Percentiles rank a stretch among this genome's conserved stretches.
phyloP scores from a whole-genome alignment of 2,797 vertebrate species.

The Clarias laeviceps region DNA sequence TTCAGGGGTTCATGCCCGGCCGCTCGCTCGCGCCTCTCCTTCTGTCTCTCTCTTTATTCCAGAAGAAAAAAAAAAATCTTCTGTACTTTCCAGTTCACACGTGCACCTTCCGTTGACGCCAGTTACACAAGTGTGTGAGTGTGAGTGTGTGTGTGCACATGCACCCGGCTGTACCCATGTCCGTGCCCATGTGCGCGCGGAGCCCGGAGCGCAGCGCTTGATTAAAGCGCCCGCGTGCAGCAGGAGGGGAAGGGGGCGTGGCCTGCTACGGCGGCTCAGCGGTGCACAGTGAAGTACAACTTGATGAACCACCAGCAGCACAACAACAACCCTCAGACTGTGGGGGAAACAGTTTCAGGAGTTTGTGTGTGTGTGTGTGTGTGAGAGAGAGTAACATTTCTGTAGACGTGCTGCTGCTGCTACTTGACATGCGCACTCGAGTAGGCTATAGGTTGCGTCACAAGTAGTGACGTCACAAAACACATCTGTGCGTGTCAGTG shows the following conservation, averaged over 20 bases:
- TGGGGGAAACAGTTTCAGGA: background rate
- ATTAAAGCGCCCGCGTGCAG: constrained; percentile 28
- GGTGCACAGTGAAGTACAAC: background rate
- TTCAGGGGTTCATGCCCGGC: constrained; percentile 15
- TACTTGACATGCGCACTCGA: too few species aligned
- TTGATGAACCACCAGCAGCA: background rate
- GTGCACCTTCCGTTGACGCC: background rate
- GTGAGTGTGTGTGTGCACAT: background rate
- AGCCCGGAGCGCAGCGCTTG: background rate
- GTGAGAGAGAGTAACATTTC: background rate
- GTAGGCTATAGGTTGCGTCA: too few species aligned
- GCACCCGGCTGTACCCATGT: background rate
- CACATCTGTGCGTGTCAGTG: too few species aligned
- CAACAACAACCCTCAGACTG: background rate
- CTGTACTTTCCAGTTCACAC: background rate
- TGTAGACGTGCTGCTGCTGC: background rate
- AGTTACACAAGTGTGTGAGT: background rate
- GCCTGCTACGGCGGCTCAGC: constrained; percentile 23
- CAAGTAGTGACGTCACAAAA: too few species aligned
- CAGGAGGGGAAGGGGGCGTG: background rate
- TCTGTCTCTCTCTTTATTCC: background rate
- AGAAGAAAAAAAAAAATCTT: background rate
- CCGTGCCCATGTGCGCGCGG: constrained; percentile 10
- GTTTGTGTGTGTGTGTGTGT: too few species aligned
- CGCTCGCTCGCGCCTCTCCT: background rate